Evolutionary conservation across 1,140 invertebrate species (phyloP).

Genomic region (Cherax destructor): DNA sequence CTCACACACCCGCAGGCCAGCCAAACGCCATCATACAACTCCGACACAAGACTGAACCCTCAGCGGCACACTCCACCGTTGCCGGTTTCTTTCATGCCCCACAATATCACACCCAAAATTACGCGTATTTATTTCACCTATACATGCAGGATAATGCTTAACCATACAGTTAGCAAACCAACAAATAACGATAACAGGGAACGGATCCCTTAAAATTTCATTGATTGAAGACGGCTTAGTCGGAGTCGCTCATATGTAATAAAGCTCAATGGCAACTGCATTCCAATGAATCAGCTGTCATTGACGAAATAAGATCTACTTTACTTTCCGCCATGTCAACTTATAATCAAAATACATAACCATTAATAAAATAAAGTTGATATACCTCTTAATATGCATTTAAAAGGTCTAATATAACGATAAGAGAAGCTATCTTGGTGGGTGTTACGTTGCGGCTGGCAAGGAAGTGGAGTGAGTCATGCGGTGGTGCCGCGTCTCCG

Average conservation of each 20-base stretch:
- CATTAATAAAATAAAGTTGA: not conserved
- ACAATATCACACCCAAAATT: not conserved
- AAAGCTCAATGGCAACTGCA: conserved; percentile 4
- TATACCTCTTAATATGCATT: not conserved
- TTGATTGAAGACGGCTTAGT: not conserved
- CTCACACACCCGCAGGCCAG: not conserved
- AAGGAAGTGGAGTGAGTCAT: conserved; percentile 11
- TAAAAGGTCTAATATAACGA: not conserved
- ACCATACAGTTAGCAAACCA: not conserved
- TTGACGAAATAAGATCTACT: conserved; percentile 11
- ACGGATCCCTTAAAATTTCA: not conserved
- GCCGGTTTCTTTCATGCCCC: not conserved
- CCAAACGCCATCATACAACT: not conserved
- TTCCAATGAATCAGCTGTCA: conserved; percentile 15
- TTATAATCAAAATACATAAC: not conserved
- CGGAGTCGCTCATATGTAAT: not conserved
- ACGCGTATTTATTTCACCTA: not conserved
- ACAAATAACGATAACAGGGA: not conserved
- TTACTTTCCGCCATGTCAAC: not conserved
- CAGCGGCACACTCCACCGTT: not conserved
- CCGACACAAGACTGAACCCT: conserved; percentile 9
- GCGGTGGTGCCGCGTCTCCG: conserved; percentile 3
- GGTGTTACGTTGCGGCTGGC: not conserved
- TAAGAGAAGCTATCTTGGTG: not conserved
- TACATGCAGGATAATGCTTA: not conserved